Evolutionary conservation across 2,888 invertebrate species (phyloP).

Genomic region (Zaprionus bogoriensis): DNA sequence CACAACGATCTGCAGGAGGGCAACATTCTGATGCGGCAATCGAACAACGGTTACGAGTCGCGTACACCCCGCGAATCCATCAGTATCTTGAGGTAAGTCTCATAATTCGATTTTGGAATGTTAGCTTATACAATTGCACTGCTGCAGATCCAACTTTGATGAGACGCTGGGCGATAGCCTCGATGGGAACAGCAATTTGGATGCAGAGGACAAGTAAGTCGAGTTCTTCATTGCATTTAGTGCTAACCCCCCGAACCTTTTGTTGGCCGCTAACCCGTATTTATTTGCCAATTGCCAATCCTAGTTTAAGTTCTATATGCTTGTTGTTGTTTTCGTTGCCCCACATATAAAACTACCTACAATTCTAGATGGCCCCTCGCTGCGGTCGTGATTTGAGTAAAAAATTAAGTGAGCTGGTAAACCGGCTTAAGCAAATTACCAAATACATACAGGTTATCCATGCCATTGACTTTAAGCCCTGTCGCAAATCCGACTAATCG

Average conservation of each 20-base stretch:
- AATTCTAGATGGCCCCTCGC: slow-evolving; percentile 64
- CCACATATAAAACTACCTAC: slow-evolving; percentile 61
- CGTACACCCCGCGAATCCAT: slow-evolving; percentile 62
- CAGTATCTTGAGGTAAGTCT: slow-evolving; percentile 62
- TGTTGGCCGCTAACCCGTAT: slow-evolving; percentile 54
- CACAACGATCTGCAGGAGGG: slow-evolving; percentile 98
- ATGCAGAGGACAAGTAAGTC: slow-evolving; percentile 56
- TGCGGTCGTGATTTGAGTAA: slow-evolving; percentile 66
- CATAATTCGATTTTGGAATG: no score
- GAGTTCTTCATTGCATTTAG: background rate
- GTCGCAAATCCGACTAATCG: slow-evolving; percentile 28
- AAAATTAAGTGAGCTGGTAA: slow-evolving; percentile 41
- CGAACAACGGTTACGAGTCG: slow-evolving; percentile 27
- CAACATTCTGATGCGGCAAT: slow-evolving; percentile 85
- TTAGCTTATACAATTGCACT: background rate
- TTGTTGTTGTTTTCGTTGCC: no score
- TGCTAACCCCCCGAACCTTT: slow-evolving; percentile 30
- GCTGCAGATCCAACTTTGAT: slow-evolving; percentile 61
- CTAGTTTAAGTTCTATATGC: slow-evolving; percentile 32
- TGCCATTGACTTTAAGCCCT: slow-evolving; percentile 18
- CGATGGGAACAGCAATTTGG: slow-evolving; percentile 64
- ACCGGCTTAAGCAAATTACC: slow-evolving; percentile 35
- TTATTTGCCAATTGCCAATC: slow-evolving; percentile 44
- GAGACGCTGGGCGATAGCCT: slow-evolving; percentile 67
- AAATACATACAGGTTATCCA: slow-evolving; percentile 65